Conservation (phyloP, 2,888 invertebrate genomes). For the Pherbina coryleti region DNA sequence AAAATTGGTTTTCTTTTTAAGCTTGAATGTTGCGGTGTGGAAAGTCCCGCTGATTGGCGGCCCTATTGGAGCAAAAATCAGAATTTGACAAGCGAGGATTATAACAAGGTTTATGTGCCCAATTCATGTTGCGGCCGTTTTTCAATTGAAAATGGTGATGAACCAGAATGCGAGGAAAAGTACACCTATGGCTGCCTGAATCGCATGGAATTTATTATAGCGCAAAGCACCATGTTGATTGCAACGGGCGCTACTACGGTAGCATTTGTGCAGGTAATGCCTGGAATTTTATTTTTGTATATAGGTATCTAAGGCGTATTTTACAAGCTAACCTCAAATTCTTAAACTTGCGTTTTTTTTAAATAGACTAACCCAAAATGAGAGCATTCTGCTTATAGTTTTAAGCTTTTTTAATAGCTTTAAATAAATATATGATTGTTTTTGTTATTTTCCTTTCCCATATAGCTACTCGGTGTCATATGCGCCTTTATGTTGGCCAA, state of each 20-base stretch:
- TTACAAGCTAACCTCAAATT: no score
- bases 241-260: conserved; percentile 84
- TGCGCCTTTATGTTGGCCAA: conserved; percentile 91
- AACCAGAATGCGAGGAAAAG: conserved; percentile 57
- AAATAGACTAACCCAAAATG: background rate
- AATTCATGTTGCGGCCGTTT: conserved; percentile 73
- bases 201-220: conserved; percentile 74
- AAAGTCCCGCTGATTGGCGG: conserved; percentile 75
- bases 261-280: conserved; percentile 80
- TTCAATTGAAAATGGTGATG: conserved; percentile 41
- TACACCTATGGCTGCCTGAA: conserved; percentile 74
- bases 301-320: no score
- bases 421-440: background rate
- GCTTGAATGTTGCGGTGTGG: conserved; percentile 79
- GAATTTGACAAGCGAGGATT: conserved; percentile 45
- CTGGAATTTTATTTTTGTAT: background rate
- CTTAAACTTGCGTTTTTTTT: no score
- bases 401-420: background rate
- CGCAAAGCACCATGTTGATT: conserved; percentile 79
- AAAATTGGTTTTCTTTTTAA: conserved; percentile 58
- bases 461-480: conserved; percentile 84
- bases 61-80: conserved; percentile 54
- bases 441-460: background rate
- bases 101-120: conserved; percentile 70
- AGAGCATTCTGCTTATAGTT: background rate